phyloP scores from a whole-genome alignment of 2,888 invertebrate species.

The Leptopilina drosophilae region DNA sequence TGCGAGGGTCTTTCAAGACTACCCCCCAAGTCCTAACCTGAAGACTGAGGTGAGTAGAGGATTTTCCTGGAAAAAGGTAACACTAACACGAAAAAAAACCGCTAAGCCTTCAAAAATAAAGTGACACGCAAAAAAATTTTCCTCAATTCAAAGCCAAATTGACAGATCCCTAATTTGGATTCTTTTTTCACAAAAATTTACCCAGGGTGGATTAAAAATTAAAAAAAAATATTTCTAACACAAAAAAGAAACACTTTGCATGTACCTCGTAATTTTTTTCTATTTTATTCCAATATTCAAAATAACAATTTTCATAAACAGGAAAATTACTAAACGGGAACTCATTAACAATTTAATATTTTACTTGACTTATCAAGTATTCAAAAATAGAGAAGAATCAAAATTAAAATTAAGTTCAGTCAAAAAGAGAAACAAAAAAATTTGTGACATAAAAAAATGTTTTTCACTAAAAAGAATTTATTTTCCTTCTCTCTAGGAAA shows the following conservation, averaged over 20 bases:
- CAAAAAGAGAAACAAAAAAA: constrained; percentile 49
- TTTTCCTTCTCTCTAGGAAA: constrained; percentile 72
- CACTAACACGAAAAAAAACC: constrained; percentile 66
- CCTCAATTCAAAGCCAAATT: constrained; percentile 4
- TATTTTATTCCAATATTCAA: not conserved
- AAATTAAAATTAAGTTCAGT: constrained; percentile 49
- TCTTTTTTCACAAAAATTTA: not conserved
- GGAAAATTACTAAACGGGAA: no score
- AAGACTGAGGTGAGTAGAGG: constrained; percentile 76
- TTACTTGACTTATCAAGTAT: not conserved
- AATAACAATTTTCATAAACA: not conserved
- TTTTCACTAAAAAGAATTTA: constrained; percentile 45
- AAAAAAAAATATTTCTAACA: not conserved
- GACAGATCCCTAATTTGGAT: constrained; percentile 29
- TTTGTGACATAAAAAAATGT: constrained; percentile 49
- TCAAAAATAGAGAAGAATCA: not conserved
- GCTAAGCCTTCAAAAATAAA: constrained; percentile 49
- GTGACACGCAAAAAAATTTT: constrained; percentile 26
- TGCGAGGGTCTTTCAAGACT: constrained; percentile 77
- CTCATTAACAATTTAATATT: constrained; percentile 1
- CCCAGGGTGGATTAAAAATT: not conserved
- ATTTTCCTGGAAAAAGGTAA: constrained; percentile 74
- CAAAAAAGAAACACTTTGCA: not conserved
- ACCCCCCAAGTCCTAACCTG: constrained; percentile 76
- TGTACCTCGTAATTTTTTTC: not conserved